These are phyloP conservation scores for Labroides dimidiatus DNA, from an alignment of 2,797 vertebrate genomes.

Conservation along the genomic window DNA sequence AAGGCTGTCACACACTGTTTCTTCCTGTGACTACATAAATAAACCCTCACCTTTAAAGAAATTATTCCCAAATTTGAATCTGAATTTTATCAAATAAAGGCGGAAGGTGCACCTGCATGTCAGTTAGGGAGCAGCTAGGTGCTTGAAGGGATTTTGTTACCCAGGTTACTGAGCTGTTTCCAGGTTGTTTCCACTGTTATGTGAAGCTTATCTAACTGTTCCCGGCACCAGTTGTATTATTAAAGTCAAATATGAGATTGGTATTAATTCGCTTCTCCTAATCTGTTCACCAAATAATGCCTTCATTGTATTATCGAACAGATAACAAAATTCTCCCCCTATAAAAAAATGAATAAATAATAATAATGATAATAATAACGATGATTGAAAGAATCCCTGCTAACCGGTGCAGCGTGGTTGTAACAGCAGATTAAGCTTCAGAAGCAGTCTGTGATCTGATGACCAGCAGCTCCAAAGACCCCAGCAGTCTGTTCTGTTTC, in stretches of 20 bases:
- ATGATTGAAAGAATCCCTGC: background rate
- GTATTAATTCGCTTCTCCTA: too few relatives aligned
- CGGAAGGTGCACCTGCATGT: background rate
- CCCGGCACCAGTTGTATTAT: background rate
- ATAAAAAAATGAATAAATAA: background rate
- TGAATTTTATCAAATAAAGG: too few relatives aligned
- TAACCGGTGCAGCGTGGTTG: background rate
- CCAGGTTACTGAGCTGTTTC: background rate
- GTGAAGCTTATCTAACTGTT: background rate
- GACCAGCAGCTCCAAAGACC: constrained; percentile 5
- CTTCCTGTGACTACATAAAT: too few relatives aligned
- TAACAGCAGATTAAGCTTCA: background rate
- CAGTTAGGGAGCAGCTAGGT: background rate
- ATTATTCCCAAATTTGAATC: too few relatives aligned
- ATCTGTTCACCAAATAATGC: background rate
- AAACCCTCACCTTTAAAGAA: too few relatives aligned
- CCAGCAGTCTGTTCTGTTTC: background rate
- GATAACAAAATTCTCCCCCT: background rate
- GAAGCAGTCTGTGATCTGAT: background rate
- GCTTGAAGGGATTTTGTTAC: background rate
- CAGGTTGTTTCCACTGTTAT: background rate
- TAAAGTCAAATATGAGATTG: background rate
- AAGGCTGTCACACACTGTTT: too few relatives aligned
- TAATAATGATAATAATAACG: too few relatives aligned
- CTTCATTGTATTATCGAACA: background rate